Percentiles rank a stretch among this genome's conserved stretches.
These are phyloP conservation scores for Recurvirostra avosetta DNA, from an alignment of 2,113 vertebrate genomes.

Conservation along the genomic window DNA sequence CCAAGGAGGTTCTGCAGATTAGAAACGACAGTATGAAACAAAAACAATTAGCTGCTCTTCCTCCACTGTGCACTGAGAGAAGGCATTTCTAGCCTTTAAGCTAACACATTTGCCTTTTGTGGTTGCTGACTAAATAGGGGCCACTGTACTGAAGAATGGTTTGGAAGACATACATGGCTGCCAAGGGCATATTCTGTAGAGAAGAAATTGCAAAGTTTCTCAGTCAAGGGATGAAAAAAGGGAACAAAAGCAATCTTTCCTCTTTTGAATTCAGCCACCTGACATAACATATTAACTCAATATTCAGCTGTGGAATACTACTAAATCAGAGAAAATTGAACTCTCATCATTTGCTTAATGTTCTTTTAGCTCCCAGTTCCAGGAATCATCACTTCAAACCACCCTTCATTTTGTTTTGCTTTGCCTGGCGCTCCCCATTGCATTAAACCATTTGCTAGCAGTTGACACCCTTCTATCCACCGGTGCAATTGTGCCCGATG, in stretches of 20 bases:
- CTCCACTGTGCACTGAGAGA: neutral
- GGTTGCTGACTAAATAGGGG: neutral
- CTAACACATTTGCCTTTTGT: neutral
- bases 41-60: neutral
- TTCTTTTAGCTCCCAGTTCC: neutral
- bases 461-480: neutral
- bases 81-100: neutral
- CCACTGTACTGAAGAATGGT: neutral
- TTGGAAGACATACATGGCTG: neutral
- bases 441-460: neutral
- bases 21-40: neutral
- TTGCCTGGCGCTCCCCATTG: neutral
- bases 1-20: neutral
- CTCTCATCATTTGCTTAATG: neutral
- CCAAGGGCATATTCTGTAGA: neutral
- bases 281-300: neutral
- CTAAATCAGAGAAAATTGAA: neutral
- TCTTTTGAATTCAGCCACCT: neutral
- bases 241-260: neutral
- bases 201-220: neutral
- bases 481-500: rapidly evolving
- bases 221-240: neutral
- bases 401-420: neutral
- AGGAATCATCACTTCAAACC: neutral
- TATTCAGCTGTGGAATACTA: neutral